These are phyloP conservation scores for Nemapogon koenigi DNA, from an alignment of 2,888 invertebrate genomes.

Conservation along the genomic window DNA sequence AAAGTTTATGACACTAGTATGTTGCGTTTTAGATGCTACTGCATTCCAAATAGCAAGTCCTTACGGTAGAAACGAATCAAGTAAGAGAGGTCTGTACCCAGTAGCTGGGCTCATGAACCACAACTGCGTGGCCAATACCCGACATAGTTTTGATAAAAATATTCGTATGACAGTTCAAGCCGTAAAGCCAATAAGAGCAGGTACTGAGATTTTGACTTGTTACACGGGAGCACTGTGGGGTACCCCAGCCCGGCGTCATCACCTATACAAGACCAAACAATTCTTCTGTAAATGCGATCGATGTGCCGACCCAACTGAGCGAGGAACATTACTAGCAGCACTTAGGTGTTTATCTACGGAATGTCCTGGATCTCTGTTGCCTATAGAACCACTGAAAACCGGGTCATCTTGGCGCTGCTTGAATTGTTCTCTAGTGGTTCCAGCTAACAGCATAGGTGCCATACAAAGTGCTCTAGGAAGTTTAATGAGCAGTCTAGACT, in stretches of 20 bases:
- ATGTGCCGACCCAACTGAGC: constrained; percentile 72
- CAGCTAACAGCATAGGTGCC: constrained; percentile 53
- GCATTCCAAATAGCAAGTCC: constrained; percentile 68
- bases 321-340: constrained; percentile 65
- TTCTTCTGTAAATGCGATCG: constrained; percentile 71
- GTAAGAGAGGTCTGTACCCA: constrained; percentile 70
- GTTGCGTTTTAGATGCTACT: constrained; percentile 70
- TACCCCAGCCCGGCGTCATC: constrained; percentile 67
- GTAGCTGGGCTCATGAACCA: constrained; percentile 74
- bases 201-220: constrained; percentile 69
- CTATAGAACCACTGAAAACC: constrained; percentile 59
- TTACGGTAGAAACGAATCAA: constrained; percentile 50
- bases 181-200: constrained; percentile 61
- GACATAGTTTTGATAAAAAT: constrained; percentile 64
- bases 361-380: constrained; percentile 63
- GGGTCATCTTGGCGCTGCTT: constrained; percentile 67
- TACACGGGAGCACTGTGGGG: constrained; percentile 74
- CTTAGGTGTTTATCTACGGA: constrained; percentile 59
- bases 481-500: constrained; percentile 54
- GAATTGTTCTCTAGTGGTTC: constrained; percentile 53
- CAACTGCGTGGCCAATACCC: constrained; percentile 71
- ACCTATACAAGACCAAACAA: constrained; percentile 71
- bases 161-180: constrained; percentile 68
- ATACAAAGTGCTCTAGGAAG: constrained; percentile 61
- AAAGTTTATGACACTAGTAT: constrained; percentile 62